These are phyloP conservation scores for Euzophera pinguis DNA, from an alignment of 2,888 invertebrate genomes.

Conservation along the genomic window DNA sequence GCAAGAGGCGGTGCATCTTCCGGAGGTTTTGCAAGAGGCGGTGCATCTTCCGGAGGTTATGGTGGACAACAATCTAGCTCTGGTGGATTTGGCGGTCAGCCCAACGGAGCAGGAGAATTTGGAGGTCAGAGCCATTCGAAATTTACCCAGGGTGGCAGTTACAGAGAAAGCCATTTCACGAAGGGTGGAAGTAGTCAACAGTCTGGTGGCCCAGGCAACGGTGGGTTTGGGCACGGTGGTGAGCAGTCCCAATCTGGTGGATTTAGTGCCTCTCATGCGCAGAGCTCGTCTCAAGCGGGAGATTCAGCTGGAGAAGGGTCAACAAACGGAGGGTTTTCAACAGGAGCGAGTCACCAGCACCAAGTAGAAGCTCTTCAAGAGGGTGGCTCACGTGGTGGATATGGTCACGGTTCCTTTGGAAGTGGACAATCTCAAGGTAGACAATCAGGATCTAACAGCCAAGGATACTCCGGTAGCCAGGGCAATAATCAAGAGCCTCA, in stretches of 20 bases:
- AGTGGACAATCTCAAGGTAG: constrained; percentile 3
- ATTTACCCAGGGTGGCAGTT: neutral
- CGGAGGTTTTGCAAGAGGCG: constrained; percentile 13
- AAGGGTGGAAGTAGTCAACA: constrained; percentile 11
- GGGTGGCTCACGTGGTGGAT: neutral
- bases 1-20: neutral
- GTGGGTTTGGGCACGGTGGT: neutral
- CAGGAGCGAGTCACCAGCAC: neutral
- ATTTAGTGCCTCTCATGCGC: neutral
- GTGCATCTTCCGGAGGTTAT: neutral
- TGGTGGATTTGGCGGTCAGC: constrained; percentile 9
- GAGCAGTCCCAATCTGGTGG: neutral
- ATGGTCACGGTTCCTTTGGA: neutral
- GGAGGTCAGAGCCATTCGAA: neutral
- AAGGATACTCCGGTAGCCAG: constrained; percentile 15
- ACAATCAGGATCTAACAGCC: constrained; percentile 14
- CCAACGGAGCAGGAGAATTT: constrained; percentile 11
- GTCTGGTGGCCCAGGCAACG: neutral
- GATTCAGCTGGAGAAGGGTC: neutral
- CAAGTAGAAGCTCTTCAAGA: neutral
- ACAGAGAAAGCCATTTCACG: constrained; percentile 8
- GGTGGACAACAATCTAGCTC: neutral
- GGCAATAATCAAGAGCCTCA: constrained; percentile 12
- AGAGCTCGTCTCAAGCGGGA: neutral
- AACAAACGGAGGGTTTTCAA: neutral